phyloP scores from a whole-genome alignment of 2,888 invertebrate species.

The Campaea margaritaria region DNA sequence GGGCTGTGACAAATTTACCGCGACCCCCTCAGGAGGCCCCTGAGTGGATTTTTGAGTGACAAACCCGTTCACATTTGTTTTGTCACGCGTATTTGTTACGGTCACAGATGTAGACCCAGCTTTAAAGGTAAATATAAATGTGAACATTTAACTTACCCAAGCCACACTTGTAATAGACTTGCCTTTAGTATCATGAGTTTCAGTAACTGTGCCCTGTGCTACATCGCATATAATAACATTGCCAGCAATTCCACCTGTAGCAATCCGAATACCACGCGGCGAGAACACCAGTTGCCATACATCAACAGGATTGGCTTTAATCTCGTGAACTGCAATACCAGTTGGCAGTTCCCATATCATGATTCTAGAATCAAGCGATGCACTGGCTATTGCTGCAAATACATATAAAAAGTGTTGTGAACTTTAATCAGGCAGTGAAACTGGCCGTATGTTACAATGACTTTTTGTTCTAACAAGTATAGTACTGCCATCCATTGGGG shows the following conservation, averaged over 20 bases:
- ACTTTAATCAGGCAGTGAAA: too few species aligned
- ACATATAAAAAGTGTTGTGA: not conserved
- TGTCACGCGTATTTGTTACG: too few species aligned
- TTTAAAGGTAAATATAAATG: not conserved
- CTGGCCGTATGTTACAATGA: too few species aligned
- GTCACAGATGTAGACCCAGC: too few species aligned
- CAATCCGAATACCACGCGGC: slow-evolving; percentile 94
- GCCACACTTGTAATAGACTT: slow-evolving; percentile 97
- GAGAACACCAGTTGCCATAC: slow-evolving; percentile 98
- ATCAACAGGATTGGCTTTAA: slow-evolving; percentile 94
- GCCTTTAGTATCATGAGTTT: slow-evolving; percentile 95
- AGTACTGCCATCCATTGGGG: too few species aligned
- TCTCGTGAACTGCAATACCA: slow-evolving; percentile 92
- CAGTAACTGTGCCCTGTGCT: slow-evolving; percentile 92
- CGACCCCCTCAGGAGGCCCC: too few species aligned
- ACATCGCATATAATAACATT: slow-evolving; percentile 95
- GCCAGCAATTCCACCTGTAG: slow-evolving; percentile 96
- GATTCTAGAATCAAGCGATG: slow-evolving; percentile 95
- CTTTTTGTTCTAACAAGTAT: too few species aligned
- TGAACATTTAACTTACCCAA: slow-evolving; percentile 86
- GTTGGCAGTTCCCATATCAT: slow-evolving; percentile 95
- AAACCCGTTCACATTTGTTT: too few species aligned
- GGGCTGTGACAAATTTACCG: too few species aligned
- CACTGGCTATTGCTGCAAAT: slow-evolving; percentile 91
- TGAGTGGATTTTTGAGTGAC: too few species aligned